A percentile compares a stretch with the other conserved stretches of the same genome.
Evolutionary conservation across 2,113 vertebrate species (phyloP).

Genomic region (Myanophis thanlyinensis): DNA sequence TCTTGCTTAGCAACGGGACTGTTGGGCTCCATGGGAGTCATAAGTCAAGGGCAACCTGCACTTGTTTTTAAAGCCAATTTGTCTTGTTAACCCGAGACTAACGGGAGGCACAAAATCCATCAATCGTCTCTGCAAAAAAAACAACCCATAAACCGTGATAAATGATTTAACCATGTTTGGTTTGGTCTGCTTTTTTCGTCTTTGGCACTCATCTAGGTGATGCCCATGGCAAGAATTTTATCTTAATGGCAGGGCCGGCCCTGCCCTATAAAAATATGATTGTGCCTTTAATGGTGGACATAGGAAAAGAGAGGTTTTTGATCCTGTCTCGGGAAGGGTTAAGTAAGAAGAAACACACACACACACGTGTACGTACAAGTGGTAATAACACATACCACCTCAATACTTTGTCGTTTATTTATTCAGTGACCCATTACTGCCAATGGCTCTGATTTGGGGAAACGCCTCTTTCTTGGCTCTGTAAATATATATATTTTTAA

Average conservation of each 20-base stretch:
- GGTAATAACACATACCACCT: not conserved
- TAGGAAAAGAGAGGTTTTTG: not conserved
- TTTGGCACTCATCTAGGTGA: not conserved
- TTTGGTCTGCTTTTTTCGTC: not conserved
- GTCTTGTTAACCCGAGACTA: too few relatives aligned
- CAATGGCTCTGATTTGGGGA: not conserved
- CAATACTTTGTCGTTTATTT: conserved; percentile 7
- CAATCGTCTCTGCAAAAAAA: not conserved
- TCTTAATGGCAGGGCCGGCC: not conserved
- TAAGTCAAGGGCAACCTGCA: too few relatives aligned
- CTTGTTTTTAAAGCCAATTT: not conserved
- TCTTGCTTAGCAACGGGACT: too few relatives aligned
- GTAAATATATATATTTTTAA: not conserved
- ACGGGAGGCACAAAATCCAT: not conserved
- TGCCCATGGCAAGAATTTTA: not conserved
- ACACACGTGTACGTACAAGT: not conserved
- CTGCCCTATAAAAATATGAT: not conserved
- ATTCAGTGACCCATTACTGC: not conserved
- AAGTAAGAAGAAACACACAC: not conserved
- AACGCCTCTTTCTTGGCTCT: not conserved
- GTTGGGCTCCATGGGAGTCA: too few relatives aligned
- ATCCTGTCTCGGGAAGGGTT: not conserved
- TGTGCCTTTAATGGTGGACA: too few relatives aligned
- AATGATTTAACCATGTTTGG: not conserved
- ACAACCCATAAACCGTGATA: not conserved